These are phyloP conservation scores for Saturnia pavonia DNA, from an alignment of 2,888 invertebrate species.

Conservation along the genomic window DNA sequence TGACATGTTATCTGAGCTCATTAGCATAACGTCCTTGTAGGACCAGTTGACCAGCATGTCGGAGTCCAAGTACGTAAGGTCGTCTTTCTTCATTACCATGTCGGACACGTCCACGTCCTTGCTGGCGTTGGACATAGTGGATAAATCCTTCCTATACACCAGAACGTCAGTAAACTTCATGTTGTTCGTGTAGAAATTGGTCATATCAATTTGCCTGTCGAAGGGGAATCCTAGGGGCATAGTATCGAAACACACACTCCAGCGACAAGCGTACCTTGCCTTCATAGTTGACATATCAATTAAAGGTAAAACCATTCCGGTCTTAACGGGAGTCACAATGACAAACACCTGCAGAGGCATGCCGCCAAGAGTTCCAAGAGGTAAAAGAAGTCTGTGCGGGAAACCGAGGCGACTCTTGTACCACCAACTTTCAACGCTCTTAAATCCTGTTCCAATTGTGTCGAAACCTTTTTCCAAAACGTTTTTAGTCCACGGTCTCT, in stretches of 20 bases:
- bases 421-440: conserved; percentile 78
- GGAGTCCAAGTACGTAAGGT: conserved; percentile 65
- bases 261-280: conserved; percentile 78
- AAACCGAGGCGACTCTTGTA: conserved; percentile 81
- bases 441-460: conserved; percentile 71
- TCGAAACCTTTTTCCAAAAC: conserved; percentile 48
- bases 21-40: conserved; percentile 70
- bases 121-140: conserved; percentile 50
- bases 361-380: conserved; percentile 85
- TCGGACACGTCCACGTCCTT: conserved; percentile 65
- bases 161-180: conserved; percentile 84
- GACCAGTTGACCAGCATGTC: conserved; percentile 65
- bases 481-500: conserved; percentile 76
- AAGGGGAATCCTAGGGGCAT: conserved; percentile 88
- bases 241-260: conserved; percentile 81
- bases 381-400: conserved; percentile 87
- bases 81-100: conserved; percentile 71
- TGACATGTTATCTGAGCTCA: conserved; percentile 62
- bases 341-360: conserved; percentile 84
- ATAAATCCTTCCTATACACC: conserved; percentile 83
- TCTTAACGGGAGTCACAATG: conserved; percentile 81
- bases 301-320: conserved; percentile 66
- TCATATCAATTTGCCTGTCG: conserved; percentile 84
- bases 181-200: conserved; percentile 84
- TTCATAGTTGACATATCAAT: conserved; percentile 74